Percentiles rank a stretch among this genome's conserved stretches.
Conservation (phyloP, 1,140 invertebrate genomes). For the Drosophila kurseongensis region DNA sequence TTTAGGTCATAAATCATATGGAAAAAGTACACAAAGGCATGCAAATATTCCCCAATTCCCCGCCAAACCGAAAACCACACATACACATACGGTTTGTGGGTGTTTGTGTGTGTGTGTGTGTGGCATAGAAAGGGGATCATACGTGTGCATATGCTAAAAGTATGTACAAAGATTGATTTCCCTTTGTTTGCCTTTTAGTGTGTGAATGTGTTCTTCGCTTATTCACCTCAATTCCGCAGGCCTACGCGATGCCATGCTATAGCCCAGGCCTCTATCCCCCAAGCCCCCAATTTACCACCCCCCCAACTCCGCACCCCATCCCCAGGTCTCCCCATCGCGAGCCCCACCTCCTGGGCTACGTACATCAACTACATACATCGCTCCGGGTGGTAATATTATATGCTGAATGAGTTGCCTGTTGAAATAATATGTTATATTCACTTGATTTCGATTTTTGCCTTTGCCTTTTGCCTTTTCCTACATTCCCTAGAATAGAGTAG, state of each 20-base stretch:
- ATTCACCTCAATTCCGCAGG: constrained; percentile 67
- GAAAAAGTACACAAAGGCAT: constrained; percentile 76
- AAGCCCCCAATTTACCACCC: neutral
- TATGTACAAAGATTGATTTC: constrained; percentile 80
- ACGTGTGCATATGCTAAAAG: constrained; percentile 66
- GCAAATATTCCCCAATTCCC: constrained; percentile 74
- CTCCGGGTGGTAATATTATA: constrained; percentile 60
- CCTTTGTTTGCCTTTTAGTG: constrained; percentile 79
- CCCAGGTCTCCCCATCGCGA: constrained; percentile 2
- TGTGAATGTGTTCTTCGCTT: constrained; percentile 43
- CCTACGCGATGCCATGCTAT: constrained; percentile 29
- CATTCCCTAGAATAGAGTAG: constrained; percentile 16
- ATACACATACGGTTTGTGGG: constrained; percentile 13
- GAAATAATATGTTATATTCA: constrained; percentile 67
- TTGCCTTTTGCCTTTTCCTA: constrained; percentile 15
- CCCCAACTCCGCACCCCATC: neutral
- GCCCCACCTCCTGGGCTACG: constrained; percentile 8
- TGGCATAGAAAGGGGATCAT: constrained; percentile 13
- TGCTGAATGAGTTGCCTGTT: constrained; percentile 59
- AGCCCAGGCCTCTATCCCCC: constrained; percentile 1
- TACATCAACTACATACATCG: constrained; percentile 49
- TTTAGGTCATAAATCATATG: constrained; percentile 82
- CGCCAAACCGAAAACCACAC: constrained; percentile 11
- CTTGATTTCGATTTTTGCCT: constrained; percentile 55
- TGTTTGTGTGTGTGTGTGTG: constrained; percentile 12